phyloP scores from a whole-genome alignment of 2,888 invertebrate genomes.

The Zootermopsis nevadensis region DNA sequence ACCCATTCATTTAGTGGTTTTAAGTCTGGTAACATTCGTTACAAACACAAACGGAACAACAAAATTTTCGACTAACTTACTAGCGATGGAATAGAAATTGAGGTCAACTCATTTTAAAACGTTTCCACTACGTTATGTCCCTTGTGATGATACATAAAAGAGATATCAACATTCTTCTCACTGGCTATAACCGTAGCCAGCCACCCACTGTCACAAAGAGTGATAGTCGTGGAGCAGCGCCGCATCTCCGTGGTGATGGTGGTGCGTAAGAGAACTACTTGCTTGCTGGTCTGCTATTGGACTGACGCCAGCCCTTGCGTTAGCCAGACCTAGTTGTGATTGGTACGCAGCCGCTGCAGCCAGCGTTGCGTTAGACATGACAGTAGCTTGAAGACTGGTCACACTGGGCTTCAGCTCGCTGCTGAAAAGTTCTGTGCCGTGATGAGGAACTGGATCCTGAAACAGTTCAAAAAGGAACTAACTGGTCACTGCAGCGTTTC shows the following conservation, averaged over 20 bases:
- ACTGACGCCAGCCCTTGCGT: conserved; percentile 42
- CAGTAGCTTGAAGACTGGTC: conserved; percentile 56
- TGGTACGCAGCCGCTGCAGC: conserved; percentile 56
- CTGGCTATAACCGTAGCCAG: conserved; percentile 59
- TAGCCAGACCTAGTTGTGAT: conserved; percentile 55
- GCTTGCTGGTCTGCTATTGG: conserved; percentile 52
- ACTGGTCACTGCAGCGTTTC: too few relatives aligned
- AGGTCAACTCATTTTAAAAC: too few relatives aligned
- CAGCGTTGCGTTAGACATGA: conserved; percentile 56
- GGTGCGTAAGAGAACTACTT: conserved; percentile 47
- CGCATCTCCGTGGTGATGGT: conserved; percentile 51
- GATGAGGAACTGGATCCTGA: conserved; percentile 55
- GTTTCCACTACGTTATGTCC: too few relatives aligned
- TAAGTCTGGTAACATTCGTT: too few relatives aligned
- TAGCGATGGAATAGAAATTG: too few relatives aligned
- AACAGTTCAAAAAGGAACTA: neutral
- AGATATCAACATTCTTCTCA: conserved; percentile 50
- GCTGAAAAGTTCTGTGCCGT: conserved; percentile 45
- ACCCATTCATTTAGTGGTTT: too few relatives aligned
- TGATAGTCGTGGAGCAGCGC: conserved; percentile 59
- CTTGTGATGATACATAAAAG: too few relatives aligned
- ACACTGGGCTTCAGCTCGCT: conserved; percentile 55
- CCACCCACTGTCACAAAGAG: conserved; percentile 60
- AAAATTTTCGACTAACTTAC: too few relatives aligned
- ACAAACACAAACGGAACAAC: too few relatives aligned